Conservation (phyloP, 2,797 vertebrate species). For the Schizothorax lantsangensis region DNA sequence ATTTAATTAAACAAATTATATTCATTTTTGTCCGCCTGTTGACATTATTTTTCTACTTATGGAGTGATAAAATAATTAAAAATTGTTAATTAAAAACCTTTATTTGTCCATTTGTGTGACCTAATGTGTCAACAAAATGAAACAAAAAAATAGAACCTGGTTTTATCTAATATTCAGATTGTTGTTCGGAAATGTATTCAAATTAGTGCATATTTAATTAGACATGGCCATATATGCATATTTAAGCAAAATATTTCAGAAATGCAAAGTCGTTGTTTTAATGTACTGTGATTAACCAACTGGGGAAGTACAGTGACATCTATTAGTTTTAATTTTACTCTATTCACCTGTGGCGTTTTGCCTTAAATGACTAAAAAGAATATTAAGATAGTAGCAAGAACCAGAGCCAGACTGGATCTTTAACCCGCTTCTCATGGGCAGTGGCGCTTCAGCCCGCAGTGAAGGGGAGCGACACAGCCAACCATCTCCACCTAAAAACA, state of each 20-base stretch:
- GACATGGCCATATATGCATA: neutral
- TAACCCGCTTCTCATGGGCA: conserved; percentile 8
- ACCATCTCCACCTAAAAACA: conserved; percentile 16
- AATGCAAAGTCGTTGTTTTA: neutral
- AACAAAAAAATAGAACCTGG: neutral
- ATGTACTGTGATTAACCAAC: neutral
- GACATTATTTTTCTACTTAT: neutral
- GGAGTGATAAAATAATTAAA: neutral
- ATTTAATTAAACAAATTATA: neutral
- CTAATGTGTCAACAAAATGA: neutral
- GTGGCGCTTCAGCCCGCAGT: conserved; percentile 28
- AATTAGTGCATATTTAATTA: neutral
- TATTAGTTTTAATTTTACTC: neutral
- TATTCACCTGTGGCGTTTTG: neutral
- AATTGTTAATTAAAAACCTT: neutral
- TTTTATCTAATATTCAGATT: neutral
- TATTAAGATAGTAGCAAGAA: neutral
- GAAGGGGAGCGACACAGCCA: conserved; percentile 28
- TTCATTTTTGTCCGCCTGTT: neutral
- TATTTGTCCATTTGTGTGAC: neutral
- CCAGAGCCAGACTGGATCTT: neutral
- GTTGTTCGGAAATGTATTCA: neutral
- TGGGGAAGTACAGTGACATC: neutral
- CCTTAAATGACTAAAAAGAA: neutral
- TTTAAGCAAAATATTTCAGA: neutral